phyloP scores from a whole-genome alignment of 2,888 invertebrate genomes.

The Zonitis immaculata region DNA sequence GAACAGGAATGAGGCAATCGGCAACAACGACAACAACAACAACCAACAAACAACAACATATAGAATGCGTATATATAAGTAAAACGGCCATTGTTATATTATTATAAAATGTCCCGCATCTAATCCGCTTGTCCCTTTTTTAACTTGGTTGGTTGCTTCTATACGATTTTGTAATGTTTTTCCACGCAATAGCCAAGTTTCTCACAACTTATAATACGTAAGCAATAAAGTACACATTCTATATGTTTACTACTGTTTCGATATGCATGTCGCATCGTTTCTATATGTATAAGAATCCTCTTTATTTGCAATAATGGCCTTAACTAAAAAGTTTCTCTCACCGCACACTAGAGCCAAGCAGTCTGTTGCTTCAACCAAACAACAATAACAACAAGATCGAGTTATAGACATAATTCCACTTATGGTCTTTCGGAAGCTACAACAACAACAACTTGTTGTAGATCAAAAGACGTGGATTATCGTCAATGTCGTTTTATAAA shows the following conservation, averaged over 20 bases:
- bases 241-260: slow-evolving; percentile 38
- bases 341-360: slow-evolving; percentile 43
- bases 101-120: slow-evolving; percentile 10
- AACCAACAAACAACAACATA: not conserved
- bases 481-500: slow-evolving; percentile 17
- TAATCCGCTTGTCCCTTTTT: slow-evolving; percentile 23
- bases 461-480: slow-evolving; percentile 33
- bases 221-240: slow-evolving; percentile 42
- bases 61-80: too few species aligned
- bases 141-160: too few species aligned
- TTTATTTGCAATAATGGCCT: slow-evolving; percentile 44
- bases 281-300: slow-evolving; percentile 44
- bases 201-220: slow-evolving; percentile 44
- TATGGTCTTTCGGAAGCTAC: slow-evolving; percentile 41
- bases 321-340: slow-evolving; percentile 43
- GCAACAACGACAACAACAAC: not conserved
- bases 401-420: slow-evolving; percentile 38
- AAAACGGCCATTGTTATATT: slow-evolving; percentile 10
- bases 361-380: too few species aligned
- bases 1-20: slow-evolving; percentile 13
- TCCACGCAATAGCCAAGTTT: slow-evolving; percentile 37
- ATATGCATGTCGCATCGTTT: slow-evolving; percentile 47
- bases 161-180: slow-evolving; percentile 33
- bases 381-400: slow-evolving; percentile 26
- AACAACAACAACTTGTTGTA: slow-evolving; percentile 30